Evolutionary conservation across 2,113 vertebrate genomes (phyloP), one percentile per base, ranked within the genome.

Genomic region (Chaetodon trifascialis): DNA sequence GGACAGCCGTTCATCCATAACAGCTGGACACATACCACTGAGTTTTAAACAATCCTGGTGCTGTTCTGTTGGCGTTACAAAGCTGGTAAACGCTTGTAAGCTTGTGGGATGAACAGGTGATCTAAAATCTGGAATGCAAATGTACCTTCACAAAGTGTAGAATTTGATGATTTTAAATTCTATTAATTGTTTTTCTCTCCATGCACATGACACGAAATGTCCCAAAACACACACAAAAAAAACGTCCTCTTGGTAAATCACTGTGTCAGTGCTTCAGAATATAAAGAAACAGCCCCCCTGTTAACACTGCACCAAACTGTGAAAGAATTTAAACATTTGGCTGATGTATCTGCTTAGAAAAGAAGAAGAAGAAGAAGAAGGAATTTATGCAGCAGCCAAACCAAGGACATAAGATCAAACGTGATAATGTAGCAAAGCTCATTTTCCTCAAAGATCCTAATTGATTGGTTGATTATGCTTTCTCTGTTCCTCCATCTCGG

Each of bases 401-500:
- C 86, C 91, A 90, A 93, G 92, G 93, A 93, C 94, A 93, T 88
- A 89, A 86, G 93, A 94, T 95, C 89, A 94, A 92, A 93, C 73
- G 86, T 88, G 83, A 92, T 93, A 92, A 94, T 84, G 83, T 85
- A 91, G 84, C 86, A 84, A 92, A 92, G 87, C 91, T 93, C 89
- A 90, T 95, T 94, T 95, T 92, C 77, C 84, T 94, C 83, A 88
- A 93, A 94, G 89, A 90, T 91, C 86, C 83, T 93, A 94, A 94
- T 92, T 95, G 95, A 95, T 95, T 93, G 93, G 93, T 94, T 94
- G 93, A 95, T 95, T 95, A 94, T 90, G 81, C 92, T 89, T 88
- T 89, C 93, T 94, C 86, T 89, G 89, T 80, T 85, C 90, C 89
- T 82, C 81, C 86, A 88, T 91, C 93, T 93, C 86, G 77, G 91